Base-by-base conservation (phyloP, 2,797 vertebrate species). In the Nothura maculosa region DNA sequence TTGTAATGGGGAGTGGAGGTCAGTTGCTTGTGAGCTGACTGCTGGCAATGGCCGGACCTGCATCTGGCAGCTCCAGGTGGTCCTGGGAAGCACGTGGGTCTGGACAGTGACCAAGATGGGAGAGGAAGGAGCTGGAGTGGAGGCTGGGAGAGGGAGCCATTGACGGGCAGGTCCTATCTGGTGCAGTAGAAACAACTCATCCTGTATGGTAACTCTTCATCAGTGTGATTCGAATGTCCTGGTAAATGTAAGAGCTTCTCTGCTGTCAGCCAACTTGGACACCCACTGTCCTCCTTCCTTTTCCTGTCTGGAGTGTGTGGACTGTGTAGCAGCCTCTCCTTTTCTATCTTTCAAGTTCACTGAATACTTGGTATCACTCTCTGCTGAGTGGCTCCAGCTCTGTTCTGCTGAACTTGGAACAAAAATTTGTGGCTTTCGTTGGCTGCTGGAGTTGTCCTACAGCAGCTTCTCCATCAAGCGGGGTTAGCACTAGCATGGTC, bases 31-130 rank as follows among this genome's bases (percentile, higher is more conserved):
- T 28, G 9, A 4, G 24, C 20, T 20, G 19, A 8, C 17, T 22
- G 47, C 18, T 20, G 5, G 18, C 27, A 11, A 13, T 25, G 30
- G 45, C 1, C 47, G 16, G 5, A 6, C 7, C 48, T 17, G 8
- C 11, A 21, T 50, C 5, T 21, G 20, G 15, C 2, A 36, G 13
- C 20, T 5, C 2, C 27, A 6, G 14, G 9, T 21, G 0, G 2
- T 25, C 27, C n/a, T 5, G 50, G 30, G 48, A 16, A 1, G 11
- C 5, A 2, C 19, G 19, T 21, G 22, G 47, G 47, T 20, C 47
- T 4, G 4, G 38, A 38, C 15, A 74, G 24, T 12, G 8, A 21
- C 0, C 1, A 10, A 8, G 19, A 63, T 40, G 57, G 28, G 21
- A 50, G 27, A 43, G 6, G 13, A 24, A 22, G 30, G 25, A 1